Evolutionary conservation across 2,113 vertebrate species (phyloP).

Genomic region (Gymnocephalus cernua): DNA sequence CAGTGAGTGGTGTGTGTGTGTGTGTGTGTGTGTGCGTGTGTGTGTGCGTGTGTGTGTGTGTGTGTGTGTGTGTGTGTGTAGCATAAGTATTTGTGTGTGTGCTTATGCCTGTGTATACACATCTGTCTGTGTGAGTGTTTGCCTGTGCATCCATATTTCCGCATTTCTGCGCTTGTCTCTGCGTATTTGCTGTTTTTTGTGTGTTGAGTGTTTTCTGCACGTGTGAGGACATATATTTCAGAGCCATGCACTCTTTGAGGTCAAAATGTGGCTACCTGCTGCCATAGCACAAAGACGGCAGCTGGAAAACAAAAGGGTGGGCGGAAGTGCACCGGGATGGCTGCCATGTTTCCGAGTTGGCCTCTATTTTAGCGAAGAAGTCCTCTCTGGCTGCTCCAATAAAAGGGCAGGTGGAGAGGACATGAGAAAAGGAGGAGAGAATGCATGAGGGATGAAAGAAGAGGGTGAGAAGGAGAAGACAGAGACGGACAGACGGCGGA

Average conservation of each 20-base stretch:
- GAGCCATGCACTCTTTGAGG: slow-evolving; percentile 51
- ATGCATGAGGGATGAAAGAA: slow-evolving; percentile 45
- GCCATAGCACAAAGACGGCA: slow-evolving; percentile 65
- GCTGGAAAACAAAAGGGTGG: slow-evolving; percentile 63
- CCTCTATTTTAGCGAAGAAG: slow-evolving; percentile 49
- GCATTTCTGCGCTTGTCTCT: slow-evolving; percentile 40
- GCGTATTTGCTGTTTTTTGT: slow-evolving; percentile 21
- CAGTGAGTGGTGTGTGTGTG: slow-evolving; percentile 32
- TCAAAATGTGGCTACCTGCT: slow-evolving; percentile 70
- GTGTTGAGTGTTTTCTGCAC: slow-evolving; percentile 19
- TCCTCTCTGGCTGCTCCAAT: slow-evolving; percentile 33
- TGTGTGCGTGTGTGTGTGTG: slow-evolving; percentile 42
- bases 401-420: slow-evolving; percentile 66
- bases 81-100: slow-evolving; percentile 28
- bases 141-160: slow-evolving; percentile 61
- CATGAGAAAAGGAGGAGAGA: slow-evolving; percentile 43
- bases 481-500: slow-evolving; percentile 21
- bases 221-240: slow-evolving; percentile 35
- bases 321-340: slow-evolving; percentile 50
- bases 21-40: slow-evolving; percentile 30
- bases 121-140: slow-evolving; percentile 54
- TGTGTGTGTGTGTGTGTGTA: slow-evolving; percentile 36
- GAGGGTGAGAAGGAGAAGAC: slow-evolving; percentile 37
- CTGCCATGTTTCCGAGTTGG: slow-evolving; percentile 56
- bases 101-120: slow-evolving; percentile 43